These are phyloP conservation scores for Pelodytes ibericus DNA, from an alignment of 2,797 vertebrate species.

Conservation along the genomic window DNA sequence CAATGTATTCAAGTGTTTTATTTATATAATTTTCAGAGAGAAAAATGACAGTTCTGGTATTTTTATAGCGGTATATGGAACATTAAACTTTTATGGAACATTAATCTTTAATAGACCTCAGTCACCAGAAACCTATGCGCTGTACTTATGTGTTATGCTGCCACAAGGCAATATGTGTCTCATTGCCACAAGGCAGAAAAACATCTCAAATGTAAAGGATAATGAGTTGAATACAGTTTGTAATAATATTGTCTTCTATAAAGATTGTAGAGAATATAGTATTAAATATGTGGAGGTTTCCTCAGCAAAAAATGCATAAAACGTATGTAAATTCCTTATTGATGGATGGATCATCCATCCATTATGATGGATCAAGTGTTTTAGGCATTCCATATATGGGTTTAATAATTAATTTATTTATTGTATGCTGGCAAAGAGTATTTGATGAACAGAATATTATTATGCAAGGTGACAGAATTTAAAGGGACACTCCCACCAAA, in stretches of 20 bases:
- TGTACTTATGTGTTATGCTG: constrained; percentile 10
- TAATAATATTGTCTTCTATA: neutral
- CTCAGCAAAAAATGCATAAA: too few species aligned
- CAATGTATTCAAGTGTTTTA: neutral
- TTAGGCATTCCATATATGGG: too few species aligned
- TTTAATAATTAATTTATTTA: neutral
- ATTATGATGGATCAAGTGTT: too few species aligned
- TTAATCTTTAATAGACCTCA: constrained; percentile 29
- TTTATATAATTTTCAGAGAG: too few species aligned
- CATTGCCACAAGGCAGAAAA: neutral
- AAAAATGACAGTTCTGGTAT: constrained; percentile 16
- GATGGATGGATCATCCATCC: too few species aligned
- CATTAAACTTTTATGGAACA: constrained; percentile 47
- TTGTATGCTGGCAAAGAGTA: neutral
- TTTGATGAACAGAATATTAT: too few species aligned
- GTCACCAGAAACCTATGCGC: constrained; percentile 28
- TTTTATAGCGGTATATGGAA: constrained; percentile 19
- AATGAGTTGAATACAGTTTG: neutral
- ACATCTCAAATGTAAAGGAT: neutral
- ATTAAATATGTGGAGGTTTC: too few species aligned
- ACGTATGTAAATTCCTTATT: too few species aligned
- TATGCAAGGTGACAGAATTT: too few species aligned
- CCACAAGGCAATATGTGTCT: neutral
- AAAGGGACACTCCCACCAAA: too few species aligned
- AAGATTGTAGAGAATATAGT: too few species aligned